Evolutionary conservation across 2,888 invertebrate genomes (phyloP), one percentile per base, ranked within the genome.

Genomic region (Calliphora vomitoria): DNA sequence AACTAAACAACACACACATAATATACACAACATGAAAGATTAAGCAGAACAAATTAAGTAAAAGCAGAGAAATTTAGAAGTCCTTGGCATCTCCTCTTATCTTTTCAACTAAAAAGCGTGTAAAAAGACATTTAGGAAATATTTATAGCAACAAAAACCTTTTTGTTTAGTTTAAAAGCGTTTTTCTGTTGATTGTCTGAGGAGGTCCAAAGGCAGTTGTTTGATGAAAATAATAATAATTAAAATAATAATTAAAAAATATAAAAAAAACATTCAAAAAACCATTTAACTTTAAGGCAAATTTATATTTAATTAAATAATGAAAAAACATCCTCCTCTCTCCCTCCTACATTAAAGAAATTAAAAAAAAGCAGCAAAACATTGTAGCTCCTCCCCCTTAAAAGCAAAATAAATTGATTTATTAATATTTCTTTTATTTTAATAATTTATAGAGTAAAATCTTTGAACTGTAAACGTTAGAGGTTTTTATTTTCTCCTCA

Each of bases 341-440:
- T 62, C 44, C 69, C 58, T 10, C 62, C 85, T 81, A 31, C 75
- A 85, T 69, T 72, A 87, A 89, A 68, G 87, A 90, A 89, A 47
- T 8, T 62, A 35, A 44, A 47, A 38, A 35, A 5, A 58, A 64
- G 58, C 80, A 90, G 58, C 64, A 74, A 66, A 82, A 74, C 58
- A 80, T 91, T 91, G 41, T 69, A 78, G 92, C 91, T 91, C 91
- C 91, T 91, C 91, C 90, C 91, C 90, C 47, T 53, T 89, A 89
- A 89, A 90, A 88, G 88, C 88, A 90, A 89, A 86, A 79, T 64
- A 64, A 69, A 87, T 47, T 55, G n/a, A 62, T 82, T 78, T 64
- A 53, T 53, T 71, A 20, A 71, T 74, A 68, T 66, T 58, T 58
- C 20, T 47, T 66, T 25, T 62, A 11, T 55, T 82, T 72, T 75